Percentiles rank a stretch among this genome's conserved stretches.
phyloP scores from a whole-genome alignment of 2,797 vertebrate species.

The Parambassis ranga region DNA sequence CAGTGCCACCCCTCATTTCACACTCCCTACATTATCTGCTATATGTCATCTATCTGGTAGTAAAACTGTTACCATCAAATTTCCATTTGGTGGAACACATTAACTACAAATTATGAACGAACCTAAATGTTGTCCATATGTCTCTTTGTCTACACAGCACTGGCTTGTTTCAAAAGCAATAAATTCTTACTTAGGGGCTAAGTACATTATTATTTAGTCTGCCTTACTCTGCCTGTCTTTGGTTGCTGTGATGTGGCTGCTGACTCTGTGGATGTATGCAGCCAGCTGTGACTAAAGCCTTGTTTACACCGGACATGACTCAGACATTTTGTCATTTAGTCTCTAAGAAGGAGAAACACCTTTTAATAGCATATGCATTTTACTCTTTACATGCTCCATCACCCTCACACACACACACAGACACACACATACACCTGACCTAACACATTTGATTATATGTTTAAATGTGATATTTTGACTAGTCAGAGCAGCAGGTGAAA shows the following conservation, averaged over 20 bases:
- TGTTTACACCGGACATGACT: slow-evolving; percentile 25
- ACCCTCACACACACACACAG: not conserved
- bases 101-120: not conserved
- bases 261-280: slow-evolving; percentile 8
- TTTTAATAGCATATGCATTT: too few species aligned
- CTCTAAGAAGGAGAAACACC: slow-evolving; percentile 6
- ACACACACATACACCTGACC: not conserved
- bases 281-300: slow-evolving; percentile 31
- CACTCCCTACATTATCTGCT: not conserved
- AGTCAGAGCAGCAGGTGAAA: slow-evolving; percentile 5
- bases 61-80: not conserved
- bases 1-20: not conserved
- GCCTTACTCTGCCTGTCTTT: slow-evolving; percentile 6
- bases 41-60: not conserved
- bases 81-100: not conserved
- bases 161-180: not conserved
- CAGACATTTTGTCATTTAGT: slow-evolving; percentile 31
- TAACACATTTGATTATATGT: slow-evolving; percentile 14
- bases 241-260: slow-evolving; percentile 19
- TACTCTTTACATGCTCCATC: not conserved
- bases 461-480: slow-evolving; percentile 5
- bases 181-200: slow-evolving; percentile 15
- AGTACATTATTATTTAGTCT: slow-evolving; percentile 18
- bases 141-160: too few species aligned
- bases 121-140: not conserved